Conservation (phyloP, 1,140 invertebrate species). For the Octopus sinensis region DNA sequence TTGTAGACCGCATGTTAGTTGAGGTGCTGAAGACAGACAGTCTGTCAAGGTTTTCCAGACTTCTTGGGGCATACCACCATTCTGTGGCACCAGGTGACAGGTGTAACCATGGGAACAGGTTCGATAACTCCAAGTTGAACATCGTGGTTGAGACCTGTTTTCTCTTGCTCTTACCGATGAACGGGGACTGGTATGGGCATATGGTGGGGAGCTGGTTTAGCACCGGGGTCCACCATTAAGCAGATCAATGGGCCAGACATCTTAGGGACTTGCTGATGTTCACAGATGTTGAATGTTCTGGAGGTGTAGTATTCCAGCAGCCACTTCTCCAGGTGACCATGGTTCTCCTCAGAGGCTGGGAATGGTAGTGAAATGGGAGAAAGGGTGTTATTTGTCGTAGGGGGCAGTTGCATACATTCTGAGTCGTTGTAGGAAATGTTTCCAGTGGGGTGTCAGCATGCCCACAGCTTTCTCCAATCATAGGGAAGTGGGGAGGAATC, state of each 20-base stretch:
- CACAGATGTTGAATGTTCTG: conserved; percentile 37
- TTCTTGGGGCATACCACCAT: conserved; percentile 34
- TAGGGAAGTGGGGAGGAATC: not conserved
- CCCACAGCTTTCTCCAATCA: no score
- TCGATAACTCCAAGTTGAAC: conserved; percentile 33
- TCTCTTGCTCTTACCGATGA: conserved; percentile 25
- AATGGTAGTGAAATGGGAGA: conserved; percentile 22
- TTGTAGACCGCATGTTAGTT: conserved; percentile 25
- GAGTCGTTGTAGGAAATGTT: not conserved
- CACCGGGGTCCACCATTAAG: conserved; percentile 23
- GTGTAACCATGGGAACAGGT: conserved; percentile 29
- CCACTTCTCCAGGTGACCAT: conserved; percentile 19
- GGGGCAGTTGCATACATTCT: conserved; percentile 10
- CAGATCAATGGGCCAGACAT: conserved; percentile 28
- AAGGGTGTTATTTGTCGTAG: conserved; percentile 4
- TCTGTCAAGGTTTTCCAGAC: conserved; percentile 29
- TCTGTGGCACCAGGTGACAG: conserved; percentile 32
- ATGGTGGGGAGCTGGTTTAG: conserved; percentile 16
- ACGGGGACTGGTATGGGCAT: conserved; percentile 27
- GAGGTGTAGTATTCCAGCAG: conserved; percentile 27
- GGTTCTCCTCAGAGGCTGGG: conserved; percentile 20
- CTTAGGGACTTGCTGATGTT: conserved; percentile 30
- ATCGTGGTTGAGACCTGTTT: conserved; percentile 24
- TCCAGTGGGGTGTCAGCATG: not conserved
- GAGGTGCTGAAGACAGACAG: conserved; percentile 22